phyloP scores from a whole-genome alignment of 2,888 invertebrate genomes.

The Hedya salicella region DNA sequence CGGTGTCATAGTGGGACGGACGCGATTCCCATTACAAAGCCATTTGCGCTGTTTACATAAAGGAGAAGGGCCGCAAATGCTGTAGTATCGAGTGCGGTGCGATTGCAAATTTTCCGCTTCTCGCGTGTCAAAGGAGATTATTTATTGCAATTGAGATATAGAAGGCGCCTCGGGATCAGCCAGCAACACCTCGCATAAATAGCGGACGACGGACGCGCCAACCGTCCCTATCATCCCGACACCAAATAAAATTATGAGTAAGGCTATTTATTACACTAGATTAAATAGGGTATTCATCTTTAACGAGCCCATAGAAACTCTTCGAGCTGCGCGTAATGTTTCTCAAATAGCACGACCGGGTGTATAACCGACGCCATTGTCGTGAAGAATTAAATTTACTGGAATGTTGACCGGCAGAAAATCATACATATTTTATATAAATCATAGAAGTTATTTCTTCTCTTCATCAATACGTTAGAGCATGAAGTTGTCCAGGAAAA shows the following conservation, averaged over 20 bases:
- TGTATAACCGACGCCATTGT: slow-evolving; percentile 9
- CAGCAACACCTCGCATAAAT: slow-evolving; percentile 75
- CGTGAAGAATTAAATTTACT: background rate
- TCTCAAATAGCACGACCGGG: slow-evolving; percentile 24
- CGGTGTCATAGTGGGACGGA: slow-evolving; percentile 72
- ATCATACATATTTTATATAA: background rate
- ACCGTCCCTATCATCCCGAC: slow-evolving; percentile 67
- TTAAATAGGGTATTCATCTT: slow-evolving; percentile 58
- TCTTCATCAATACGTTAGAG: background rate
- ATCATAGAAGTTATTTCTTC: background rate
- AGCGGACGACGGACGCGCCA: slow-evolving; percentile 63
- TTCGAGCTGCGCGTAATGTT: slow-evolving; percentile 42
- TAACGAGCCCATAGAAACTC: slow-evolving; percentile 51
- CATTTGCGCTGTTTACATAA: slow-evolving; percentile 80
- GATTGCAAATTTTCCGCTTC: slow-evolving; percentile 80
- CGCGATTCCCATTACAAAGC: slow-evolving; percentile 77
- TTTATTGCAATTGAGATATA: slow-evolving; percentile 81
- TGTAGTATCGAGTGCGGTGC: slow-evolving; percentile 60
- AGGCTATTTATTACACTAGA: slow-evolving; percentile 67
- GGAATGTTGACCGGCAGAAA: background rate
- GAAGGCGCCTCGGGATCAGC: slow-evolving; percentile 69
- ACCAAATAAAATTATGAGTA: slow-evolving; percentile 74
- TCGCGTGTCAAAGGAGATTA: slow-evolving; percentile 78
- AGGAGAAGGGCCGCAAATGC: slow-evolving; percentile 67
- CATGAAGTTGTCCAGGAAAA: background rate